A percentile compares a stretch with the other conserved stretches of the same genome.
Evolutionary conservation across 2,797 vertebrate species (phyloP).

Genomic region (Parauchenoglanis ngamensis): DNA sequence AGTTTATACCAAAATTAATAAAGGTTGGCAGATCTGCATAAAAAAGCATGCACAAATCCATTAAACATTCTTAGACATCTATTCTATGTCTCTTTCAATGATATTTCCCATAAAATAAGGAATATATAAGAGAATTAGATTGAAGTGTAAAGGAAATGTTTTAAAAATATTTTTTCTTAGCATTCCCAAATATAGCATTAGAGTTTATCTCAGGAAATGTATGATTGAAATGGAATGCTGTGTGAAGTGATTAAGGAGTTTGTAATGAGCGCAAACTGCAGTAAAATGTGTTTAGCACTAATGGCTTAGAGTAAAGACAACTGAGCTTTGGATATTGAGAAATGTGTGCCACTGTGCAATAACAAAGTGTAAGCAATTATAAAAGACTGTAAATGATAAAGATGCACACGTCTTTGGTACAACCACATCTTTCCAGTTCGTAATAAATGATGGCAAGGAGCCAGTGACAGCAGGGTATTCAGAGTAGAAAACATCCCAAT

Average conservation of each 20-base stretch:
- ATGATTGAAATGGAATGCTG: conserved; percentile 26
- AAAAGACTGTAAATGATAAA: conserved; percentile 22
- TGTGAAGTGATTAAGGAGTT: conserved; percentile 32
- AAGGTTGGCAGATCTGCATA: neutral
- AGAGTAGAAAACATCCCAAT: conserved; percentile 35
- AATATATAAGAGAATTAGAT: neutral
- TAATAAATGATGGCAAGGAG: conserved; percentile 29
- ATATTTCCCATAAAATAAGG: neutral
- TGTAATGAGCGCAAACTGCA: conserved; percentile 33
- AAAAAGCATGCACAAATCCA: neutral
- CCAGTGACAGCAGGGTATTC: conserved; percentile 25
- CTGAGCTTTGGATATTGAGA: conserved; percentile 31
- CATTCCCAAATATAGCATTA: conserved; percentile 20
- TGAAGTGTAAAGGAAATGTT: neutral
- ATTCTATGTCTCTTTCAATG: neutral
- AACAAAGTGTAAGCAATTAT: conserved; percentile 23
- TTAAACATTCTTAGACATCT: neutral
- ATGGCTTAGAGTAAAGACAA: conserved; percentile 21
- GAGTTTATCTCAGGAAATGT: conserved; percentile 18
- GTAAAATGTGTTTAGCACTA: conserved; percentile 33
- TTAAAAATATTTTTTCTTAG: neutral
- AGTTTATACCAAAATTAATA: neutral
- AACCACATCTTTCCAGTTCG: neutral
- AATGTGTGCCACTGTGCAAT: conserved; percentile 26
- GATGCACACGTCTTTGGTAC: neutral